Percentiles rank a stretch among this genome's conserved stretches.
Evolutionary conservation across 2,113 vertebrate genomes (phyloP).

Genomic region (Hyperoodon ampullatus): DNA sequence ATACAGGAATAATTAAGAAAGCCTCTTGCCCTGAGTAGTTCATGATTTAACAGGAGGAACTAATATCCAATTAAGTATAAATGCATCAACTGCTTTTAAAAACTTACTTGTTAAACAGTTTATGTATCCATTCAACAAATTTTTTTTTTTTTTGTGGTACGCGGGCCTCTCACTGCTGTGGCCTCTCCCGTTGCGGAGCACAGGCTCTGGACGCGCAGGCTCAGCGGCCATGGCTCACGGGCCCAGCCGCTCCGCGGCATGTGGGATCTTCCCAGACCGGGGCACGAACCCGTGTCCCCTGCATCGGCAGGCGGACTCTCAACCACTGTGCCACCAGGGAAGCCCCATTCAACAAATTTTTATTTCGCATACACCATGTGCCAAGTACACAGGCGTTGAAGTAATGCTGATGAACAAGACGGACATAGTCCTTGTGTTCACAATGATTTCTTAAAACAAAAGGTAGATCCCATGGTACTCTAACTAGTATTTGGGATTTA

Average conservation of each 20-base stretch:
- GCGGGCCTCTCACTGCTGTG: too few relatives aligned
- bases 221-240: too few relatives aligned
- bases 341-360: not conserved
- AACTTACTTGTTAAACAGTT: not conserved
- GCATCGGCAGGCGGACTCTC: too few relatives aligned
- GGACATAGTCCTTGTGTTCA: not conserved
- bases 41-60: not conserved
- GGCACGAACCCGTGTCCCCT: too few relatives aligned
- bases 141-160: too few relatives aligned
- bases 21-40: not conserved
- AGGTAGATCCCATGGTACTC: not conserved
- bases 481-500: not conserved
- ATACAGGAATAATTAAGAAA: not conserved
- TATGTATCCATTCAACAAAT: not conserved
- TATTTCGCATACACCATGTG: not conserved
- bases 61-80: not conserved
- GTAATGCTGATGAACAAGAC: not conserved
- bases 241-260: too few relatives aligned
- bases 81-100: not conserved
- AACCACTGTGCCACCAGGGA: too few relatives aligned
- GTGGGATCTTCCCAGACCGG: too few relatives aligned
- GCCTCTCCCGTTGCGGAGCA: too few relatives aligned
- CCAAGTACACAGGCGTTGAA: not conserved
- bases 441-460: not conserved
- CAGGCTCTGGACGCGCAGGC: too few relatives aligned